Evolutionary conservation across 2,888 invertebrate species (phyloP).

Genomic region (Ashinkailepas kermadecensis): DNA sequence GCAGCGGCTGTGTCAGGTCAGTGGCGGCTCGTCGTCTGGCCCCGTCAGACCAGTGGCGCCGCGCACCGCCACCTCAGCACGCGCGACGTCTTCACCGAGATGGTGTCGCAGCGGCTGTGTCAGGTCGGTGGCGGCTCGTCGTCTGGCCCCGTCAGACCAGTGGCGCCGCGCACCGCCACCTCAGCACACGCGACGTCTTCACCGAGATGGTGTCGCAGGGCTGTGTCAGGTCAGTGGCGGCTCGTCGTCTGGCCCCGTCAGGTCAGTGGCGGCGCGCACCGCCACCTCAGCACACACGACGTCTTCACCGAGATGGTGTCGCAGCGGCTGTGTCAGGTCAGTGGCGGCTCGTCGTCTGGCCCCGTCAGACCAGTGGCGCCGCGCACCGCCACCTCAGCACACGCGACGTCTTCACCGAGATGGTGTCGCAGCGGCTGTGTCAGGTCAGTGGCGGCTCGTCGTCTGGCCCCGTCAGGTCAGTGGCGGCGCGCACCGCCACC

Average conservation of each 20-base stretch:
- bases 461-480: constrained; percentile 43
- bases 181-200: constrained; percentile 76
- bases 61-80: constrained; percentile 49
- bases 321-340: constrained; percentile 81
- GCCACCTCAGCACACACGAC: constrained; percentile 59
- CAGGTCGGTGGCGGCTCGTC: constrained; percentile 55
- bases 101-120: constrained; percentile 91
- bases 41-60: constrained; percentile 44
- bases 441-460: constrained; percentile 55
- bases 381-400: constrained; percentile 49
- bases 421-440: constrained; percentile 91
- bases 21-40: constrained; percentile 40
- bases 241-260: too few relatives aligned
- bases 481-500: background rate
- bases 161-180: constrained; percentile 2
- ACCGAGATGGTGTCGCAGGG: constrained; percentile 92
- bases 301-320: constrained; percentile 94
- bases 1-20: constrained; percentile 81
- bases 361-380: constrained; percentile 44
- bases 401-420: constrained; percentile 80
- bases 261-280: constrained; percentile 44
- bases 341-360: constrained; percentile 40
- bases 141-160: constrained; percentile 43
- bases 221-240: constrained; percentile 68
- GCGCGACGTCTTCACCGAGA: constrained; percentile 80